Evolutionary conservation across 1,140 invertebrate species (phyloP), one percentile per base, ranked within the genome.

Genomic region (Musca vetustissima): DNA sequence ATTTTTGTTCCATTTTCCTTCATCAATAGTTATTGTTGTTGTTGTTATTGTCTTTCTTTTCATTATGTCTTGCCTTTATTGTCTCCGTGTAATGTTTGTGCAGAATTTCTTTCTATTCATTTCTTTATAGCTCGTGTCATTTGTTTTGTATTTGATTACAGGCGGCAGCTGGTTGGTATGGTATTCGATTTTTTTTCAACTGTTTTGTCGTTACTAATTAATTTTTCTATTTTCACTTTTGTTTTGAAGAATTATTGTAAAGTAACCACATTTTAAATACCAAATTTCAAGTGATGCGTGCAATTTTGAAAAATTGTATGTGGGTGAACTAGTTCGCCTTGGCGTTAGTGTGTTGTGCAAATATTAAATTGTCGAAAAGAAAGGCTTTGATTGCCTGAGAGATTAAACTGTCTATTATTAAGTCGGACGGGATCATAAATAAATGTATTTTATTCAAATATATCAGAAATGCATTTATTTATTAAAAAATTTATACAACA

Each of bases 1-100:
- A 61, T 61, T 61, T 59, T 61, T 61, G 57, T 61, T 61, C 57
- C 57, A 32, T 61, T 61, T 61, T 61, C n/a, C 19, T 43, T 43
- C 19, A 2, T 64, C n/a, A n/a, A n/a, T 68, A 17, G n/a, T 61
- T 9, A 43, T 19, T 67, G 4, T 57, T 7, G 15, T 32, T 25
- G 24, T 68, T 61, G 65, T 55, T 28, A 4, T 28, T 9, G 17
- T 59, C 19, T 47, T 69, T 53, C 36, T 48, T 48, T 49, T 22
- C 22, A 61, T 61, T 50, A 47, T 21, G 22, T 32, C 14, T 21
- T 49, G 25, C 4, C 14, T 22, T 25, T 15, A 4, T 61, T 61
- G 22, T 32, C 17, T 68, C 7, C n/a, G 32, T 25, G n/a, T 17
- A 1, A 0, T 52, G 49, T 52, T 21, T 52, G 57, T 61, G 57